Evolutionary conservation across 2,888 invertebrate species (phyloP).

Genomic region (Ashinkailepas kermadecensis): DNA sequence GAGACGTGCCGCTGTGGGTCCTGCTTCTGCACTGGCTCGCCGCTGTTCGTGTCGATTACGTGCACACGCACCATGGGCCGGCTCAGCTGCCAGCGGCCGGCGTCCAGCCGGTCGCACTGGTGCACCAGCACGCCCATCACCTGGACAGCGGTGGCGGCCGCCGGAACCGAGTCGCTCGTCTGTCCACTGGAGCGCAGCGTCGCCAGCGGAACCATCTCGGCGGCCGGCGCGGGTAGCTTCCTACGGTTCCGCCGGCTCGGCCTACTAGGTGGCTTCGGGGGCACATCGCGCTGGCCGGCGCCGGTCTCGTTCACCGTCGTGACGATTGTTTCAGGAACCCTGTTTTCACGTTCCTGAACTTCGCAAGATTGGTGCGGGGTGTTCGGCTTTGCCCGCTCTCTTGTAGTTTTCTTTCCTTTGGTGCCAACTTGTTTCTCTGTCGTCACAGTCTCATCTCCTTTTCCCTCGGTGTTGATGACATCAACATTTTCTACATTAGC

Average conservation of each 20-base stretch:
- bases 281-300: not conserved
- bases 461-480: too few species aligned
- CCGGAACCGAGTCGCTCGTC: not conserved
- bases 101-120: not conserved
- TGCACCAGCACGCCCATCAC: not conserved
- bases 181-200: too few species aligned
- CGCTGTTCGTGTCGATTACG: conserved; percentile 51
- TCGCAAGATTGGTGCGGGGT: not conserved
- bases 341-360: not conserved
- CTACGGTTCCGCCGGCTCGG: not conserved
- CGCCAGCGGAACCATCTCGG: not conserved
- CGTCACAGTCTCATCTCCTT: not conserved
- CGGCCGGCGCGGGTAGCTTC: not conserved
- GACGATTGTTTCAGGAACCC: not conserved
- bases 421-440: not conserved
- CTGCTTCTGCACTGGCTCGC: conserved; percentile 49
- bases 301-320: not conserved
- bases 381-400: not conserved
- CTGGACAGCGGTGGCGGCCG: not conserved
- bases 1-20: conserved; percentile 46
- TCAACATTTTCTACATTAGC: too few species aligned
- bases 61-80: conserved; percentile 55
- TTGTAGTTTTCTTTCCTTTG: not conserved
- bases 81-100: not conserved
- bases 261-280: not conserved